phyloP scores from a whole-genome alignment of 2,888 invertebrate species.

The Cacoxenus indagator region DNA sequence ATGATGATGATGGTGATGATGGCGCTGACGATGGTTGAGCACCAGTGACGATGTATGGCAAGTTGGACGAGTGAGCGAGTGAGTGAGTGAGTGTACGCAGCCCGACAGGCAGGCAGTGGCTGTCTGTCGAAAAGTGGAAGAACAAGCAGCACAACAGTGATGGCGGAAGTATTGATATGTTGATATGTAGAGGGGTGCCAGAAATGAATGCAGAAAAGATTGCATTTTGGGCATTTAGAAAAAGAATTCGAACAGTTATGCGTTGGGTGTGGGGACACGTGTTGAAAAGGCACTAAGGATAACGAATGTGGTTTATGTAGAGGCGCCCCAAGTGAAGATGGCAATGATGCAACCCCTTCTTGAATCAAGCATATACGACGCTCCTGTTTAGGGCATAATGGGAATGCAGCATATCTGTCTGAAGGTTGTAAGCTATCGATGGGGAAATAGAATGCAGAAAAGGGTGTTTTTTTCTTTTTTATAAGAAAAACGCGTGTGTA shows the following conservation, averaged over 20 bases:
- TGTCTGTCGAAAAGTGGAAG: neutral
- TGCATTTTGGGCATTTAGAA: slow-evolving; percentile 2
- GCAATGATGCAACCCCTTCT: neutral
- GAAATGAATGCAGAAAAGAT: neutral
- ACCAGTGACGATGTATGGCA: too few relatives aligned
- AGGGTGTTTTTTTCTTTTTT: neutral
- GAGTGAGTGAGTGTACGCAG: neutral
- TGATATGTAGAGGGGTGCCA: neutral
- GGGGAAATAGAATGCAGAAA: neutral
- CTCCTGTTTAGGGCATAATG: slow-evolving; percentile 20
- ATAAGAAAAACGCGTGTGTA: neutral
- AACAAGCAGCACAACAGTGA: too few relatives aligned
- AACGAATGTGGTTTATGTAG: slow-evolving; percentile 30
- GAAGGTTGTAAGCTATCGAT: neutral
- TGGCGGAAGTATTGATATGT: neutral
- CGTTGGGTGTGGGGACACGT: neutral
- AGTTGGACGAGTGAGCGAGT: neutral
- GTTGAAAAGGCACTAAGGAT: slow-evolving; percentile 30
- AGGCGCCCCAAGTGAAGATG: too few relatives aligned
- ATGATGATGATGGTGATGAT: neutral
- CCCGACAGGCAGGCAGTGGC: slow-evolving; percentile 7
- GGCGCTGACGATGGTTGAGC: neutral
- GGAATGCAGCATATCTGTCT: neutral
- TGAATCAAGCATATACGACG: slow-evolving; percentile 11
- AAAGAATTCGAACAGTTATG: slow-evolving; percentile 4